phyloP scores from a whole-genome alignment of 2,888 invertebrate species.

The Petrolisthes manimaculis region DNA sequence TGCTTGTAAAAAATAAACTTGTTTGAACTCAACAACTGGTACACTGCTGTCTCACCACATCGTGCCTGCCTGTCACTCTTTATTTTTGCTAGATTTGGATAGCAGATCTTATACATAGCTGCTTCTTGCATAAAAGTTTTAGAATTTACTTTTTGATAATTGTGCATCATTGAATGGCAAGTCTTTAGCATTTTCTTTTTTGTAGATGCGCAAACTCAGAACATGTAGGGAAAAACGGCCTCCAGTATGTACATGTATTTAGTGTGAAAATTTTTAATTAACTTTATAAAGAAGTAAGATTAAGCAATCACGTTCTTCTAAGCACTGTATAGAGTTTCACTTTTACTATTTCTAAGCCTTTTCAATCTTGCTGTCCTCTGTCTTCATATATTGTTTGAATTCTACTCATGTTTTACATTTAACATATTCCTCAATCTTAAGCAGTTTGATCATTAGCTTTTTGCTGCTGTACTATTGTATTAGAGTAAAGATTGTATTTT shows the following conservation, averaged over 20 bases:
- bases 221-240: constrained; percentile 60
- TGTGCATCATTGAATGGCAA: constrained; percentile 29
- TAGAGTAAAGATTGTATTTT: background rate
- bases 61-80: constrained; percentile 33
- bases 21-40: constrained; percentile 35
- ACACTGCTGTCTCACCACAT: constrained; percentile 1
- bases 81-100: constrained; percentile 26
- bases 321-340: constrained; percentile 18
- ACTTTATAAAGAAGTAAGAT: background rate
- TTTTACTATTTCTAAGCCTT: constrained; percentile 33
- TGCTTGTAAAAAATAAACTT: background rate
- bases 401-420: background rate
- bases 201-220: constrained; percentile 53
- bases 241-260: constrained; percentile 57
- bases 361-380: constrained; percentile 25
- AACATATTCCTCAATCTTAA: background rate
- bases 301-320: background rate
- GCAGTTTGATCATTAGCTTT: constrained; percentile 1
- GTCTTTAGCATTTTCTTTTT: constrained; percentile 32
- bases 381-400: constrained; percentile 11
- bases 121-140: constrained; percentile 25
- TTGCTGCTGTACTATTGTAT: background rate
- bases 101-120: constrained; percentile 7
- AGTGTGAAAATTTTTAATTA: constrained; percentile 14
- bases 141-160: constrained; percentile 30